Evolutionary conservation across 2,113 vertebrate species (phyloP), one percentile per base, ranked within the genome.

Genomic region (Pycnonotus jocosus): DNA sequence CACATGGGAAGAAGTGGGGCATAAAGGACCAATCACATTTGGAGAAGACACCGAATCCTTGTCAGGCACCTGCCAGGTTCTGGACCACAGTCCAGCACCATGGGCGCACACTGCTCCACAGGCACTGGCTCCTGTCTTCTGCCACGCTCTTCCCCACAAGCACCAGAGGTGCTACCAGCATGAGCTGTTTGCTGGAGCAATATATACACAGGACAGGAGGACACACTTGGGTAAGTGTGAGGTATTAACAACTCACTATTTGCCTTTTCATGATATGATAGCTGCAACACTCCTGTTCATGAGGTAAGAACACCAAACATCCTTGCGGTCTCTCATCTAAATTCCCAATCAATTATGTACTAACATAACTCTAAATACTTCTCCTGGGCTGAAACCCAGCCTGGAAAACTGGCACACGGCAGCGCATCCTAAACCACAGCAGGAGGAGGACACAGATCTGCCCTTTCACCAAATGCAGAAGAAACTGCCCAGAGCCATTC

Each of bases 1-100:
- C n/a, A 28, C 16, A 13, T 2, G 10, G 22, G 50, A 28, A 23
- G 45, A 56, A 48, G 35, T 17, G 13, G 33, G 10, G 9, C 1
- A 0, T 4, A 42, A 38, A 19, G 38, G n/a, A 68, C 42, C 0
- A 0, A 23, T 9, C 9, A 3, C 0, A 0, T 18, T 6, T 9
- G 14, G 42, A 91, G 83, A 68, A 30, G n/a, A 42, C 47, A 13
- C 6, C 0, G 2, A 42, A n/a, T 24, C 69, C 62, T n/a, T 5
- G 3, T 40, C 62, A 21, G 50, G 78, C 3, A 2, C 37, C 27
- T 24, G 28, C 61, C 1, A 13, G 73, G 50, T 17, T 56, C 40
- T 6, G 24, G 18, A 54, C 37, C 20, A 4, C 6, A 16, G 44
- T 7, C 15, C 42, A 68, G 58, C 19, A 22, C 44, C 7, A 10